Evolutionary conservation across 2,888 invertebrate genomes (phyloP), one percentile per base, ranked within the genome.

Genomic region (Pseudococcus viburni): DNA sequence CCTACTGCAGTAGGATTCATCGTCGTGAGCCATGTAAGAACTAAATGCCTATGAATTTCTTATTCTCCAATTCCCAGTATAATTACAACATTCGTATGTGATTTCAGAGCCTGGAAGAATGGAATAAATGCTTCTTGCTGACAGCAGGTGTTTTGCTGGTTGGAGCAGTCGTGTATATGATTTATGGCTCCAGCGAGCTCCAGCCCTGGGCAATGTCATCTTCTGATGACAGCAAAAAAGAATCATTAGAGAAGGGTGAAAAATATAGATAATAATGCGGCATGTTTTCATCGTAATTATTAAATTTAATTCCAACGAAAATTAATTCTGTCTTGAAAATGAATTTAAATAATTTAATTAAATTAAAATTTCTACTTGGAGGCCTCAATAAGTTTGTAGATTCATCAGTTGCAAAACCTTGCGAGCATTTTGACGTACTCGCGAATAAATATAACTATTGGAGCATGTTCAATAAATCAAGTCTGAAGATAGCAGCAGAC

Each of bases 1-100:
- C 85, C 85, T 1, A 22, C 39, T 51, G 26, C n/a, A 51, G 39
- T 64, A 19, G 85, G 85, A 26, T 85, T 85, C 19, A 26, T 85
- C 9, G 33, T 59, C 0, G 64, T 11, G 17, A 39, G 59, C 22
- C 85, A 59, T 51, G 85, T 85, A 85, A 85, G 85, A 22, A 64
- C 12, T 55, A 51, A 15, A 51, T n/a, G 5, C 55, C 11, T 5
- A 15, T 12, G 17, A 15, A 55, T 55, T 55, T 5, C 0, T 15
- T 15, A 15, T 12, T 55, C 12, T 17, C 15, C 11, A 12, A 55
- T 5, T 1, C 17, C 12, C 5, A 12, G 7, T 51, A 15, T 2
- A 19, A 33, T 51, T 51, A 11, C 15, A 17, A 17, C 15, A 19
- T 19, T 19, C 9, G 59, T 19, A 19, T 5, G 0, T 59, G 17